Base-by-base conservation (phyloP, 2,888 invertebrate species). In the Ormyrus labotus region DNA sequence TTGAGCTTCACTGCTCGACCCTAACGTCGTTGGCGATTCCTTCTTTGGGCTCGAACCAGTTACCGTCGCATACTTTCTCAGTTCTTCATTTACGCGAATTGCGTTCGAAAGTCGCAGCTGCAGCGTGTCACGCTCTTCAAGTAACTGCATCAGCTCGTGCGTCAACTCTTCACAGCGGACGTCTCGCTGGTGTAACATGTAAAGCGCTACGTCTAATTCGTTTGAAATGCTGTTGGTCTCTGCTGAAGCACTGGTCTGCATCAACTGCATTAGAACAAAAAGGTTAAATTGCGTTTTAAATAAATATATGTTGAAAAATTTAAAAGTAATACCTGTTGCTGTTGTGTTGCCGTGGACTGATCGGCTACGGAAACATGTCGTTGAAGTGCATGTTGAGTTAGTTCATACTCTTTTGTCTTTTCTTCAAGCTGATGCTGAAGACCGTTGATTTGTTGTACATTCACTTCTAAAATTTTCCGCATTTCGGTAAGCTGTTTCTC, bases 161-260 rank as follows among this genome's bases (percentile, higher is more conserved):
- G 96, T 96, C 80, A 97, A 92, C 89, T 97, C 97, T 87, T 97
- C 97, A 88, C 96, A 96, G 0, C 96, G 93, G 80, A 97, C 95
- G 85, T 97, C 97, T 83, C 96, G 93, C 87, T 96, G 96, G 89
- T 97, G 97, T 72, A 97, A 91, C 95, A 96, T 96, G 87, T 96
- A 96, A 61, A 96, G 90, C 0, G 96, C 96, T 72, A 96, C 91
- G 87, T 97, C 96, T 73, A 96, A 91, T 89, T 96, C 96, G 71
- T 85, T 88, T 10, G 67, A 34, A 34, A 34, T 34, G 34, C 4
- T 34, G 34, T 34, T 34, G 4, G 34, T 34, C 34, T 34, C 34
- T 34, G 4, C 34, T 34, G 34, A 34, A 34, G 34, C 34, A 34
- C 34, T 34, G 34, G 34, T 34, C 34, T 34, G 34, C 34, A 34